Conservation (phyloP, 2,888 invertebrate genomes). For the Allygus modestus region DNA sequence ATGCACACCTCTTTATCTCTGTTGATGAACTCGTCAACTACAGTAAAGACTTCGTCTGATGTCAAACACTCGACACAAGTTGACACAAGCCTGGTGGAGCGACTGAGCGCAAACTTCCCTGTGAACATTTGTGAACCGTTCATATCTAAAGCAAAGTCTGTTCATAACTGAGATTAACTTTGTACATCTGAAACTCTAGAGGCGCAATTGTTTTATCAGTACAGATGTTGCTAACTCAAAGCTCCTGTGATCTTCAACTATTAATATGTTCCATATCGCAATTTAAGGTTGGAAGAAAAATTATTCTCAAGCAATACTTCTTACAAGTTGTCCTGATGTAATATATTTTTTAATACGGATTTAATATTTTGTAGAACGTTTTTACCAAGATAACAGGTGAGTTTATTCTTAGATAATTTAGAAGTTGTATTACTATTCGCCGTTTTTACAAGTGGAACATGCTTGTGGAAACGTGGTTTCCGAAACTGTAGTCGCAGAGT, state of each 20-base stretch:
- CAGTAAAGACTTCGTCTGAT: not conserved
- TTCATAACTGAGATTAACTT: slow-evolving; percentile 26
- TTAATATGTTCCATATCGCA: not conserved
- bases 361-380: too few species aligned
- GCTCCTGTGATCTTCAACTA: not conserved
- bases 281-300: too few species aligned
- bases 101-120: slow-evolving; percentile 7
- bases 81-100: not conserved
- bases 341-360: too few species aligned
- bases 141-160: slow-evolving; percentile 35
- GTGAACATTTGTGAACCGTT: slow-evolving; percentile 41
- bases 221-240: slow-evolving; percentile 6
- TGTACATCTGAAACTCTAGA: slow-evolving; percentile 4
- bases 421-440: too few species aligned
- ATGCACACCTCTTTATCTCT: too few species aligned
- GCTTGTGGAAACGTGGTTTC: too few species aligned
- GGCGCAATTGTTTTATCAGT: slow-evolving; percentile 24
- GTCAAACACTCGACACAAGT: slow-evolving; percentile 20
- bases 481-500: too few species aligned
- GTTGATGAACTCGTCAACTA: slow-evolving; percentile 25
- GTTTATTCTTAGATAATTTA: too few species aligned
- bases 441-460: too few species aligned
- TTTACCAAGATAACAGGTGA: too few species aligned
- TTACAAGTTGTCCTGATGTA: too few species aligned
- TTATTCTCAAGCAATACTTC: too few species aligned